Evolutionary conservation across 2,888 invertebrate genomes (phyloP), one percentile per base, ranked within the genome.

Genomic region (Plemyria rubiginata): DNA sequence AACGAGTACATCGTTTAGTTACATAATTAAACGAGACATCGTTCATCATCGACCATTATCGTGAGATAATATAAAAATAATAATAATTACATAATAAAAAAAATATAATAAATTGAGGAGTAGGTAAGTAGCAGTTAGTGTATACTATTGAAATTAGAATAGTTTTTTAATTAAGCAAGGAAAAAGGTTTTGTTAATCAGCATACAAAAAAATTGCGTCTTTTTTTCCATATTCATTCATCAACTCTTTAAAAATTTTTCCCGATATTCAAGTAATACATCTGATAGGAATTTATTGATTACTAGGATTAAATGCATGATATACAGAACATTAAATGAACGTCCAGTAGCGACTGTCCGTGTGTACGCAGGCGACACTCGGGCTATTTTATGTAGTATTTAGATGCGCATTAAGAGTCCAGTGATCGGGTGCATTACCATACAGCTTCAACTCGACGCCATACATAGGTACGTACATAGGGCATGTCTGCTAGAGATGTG

Each of bases 351-450:
- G 61, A 58, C 4, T 16, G 48, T 0, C 82, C 57, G 80, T 85
- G 63, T 79, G 78, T 79, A 63, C 48, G 45, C 57, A 45, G 59
- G 54, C 62, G 66, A 68, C 74, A 71, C 71, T 67, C 72, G 71
- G 67, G 73, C 80, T 85, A 88, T 85, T 85, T 85, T 86, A 86
- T 86, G 79, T 87, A 83, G 81, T 87, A 89, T 89, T 88, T 86
- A 88, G 87, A 86, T 86, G 86, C 83, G 82, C 87, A 86, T 87
- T 90, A 89, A 86, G 85, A 84, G 86, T 86, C 88, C 86, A 76
- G 80, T 84, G 87, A 87, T 87, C 86, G 86, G 78, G 79, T 82
- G 80, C 87, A 89, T 90, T 90, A 88, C 85, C 90, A 89, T 89
- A 89, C 80, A 79, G 80, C 81, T 77, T 74, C 60, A 54, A 56